Evolutionary conservation across 2,113 vertebrate genomes (phyloP).

Genomic region (Chaetodon trifascialis): DNA sequence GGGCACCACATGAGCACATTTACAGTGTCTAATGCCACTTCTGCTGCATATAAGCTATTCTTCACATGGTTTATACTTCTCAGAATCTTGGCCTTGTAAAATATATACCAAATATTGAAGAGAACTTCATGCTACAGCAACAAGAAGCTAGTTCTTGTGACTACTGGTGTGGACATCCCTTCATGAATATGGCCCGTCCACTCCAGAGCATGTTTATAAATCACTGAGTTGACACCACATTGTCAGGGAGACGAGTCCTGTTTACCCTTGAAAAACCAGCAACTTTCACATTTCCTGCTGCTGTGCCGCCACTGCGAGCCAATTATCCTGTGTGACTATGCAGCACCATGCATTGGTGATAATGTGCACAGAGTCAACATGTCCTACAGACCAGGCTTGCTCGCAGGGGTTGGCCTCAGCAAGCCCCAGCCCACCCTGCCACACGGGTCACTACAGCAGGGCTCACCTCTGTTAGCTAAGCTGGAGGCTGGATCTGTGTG

Average conservation of each 20-base stretch:
- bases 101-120: slow-evolving; percentile 9
- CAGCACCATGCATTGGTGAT: slow-evolving; percentile 84
- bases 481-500: slow-evolving; percentile 13
- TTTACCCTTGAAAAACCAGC: slow-evolving; percentile 84
- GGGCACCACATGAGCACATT: slow-evolving; percentile 15
- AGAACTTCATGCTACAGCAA: slow-evolving; percentile 9
- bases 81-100: neutral
- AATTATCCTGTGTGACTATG: slow-evolving; percentile 87
- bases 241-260: slow-evolving; percentile 70
- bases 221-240: slow-evolving; percentile 61
- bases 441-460: slow-evolving; percentile 38
- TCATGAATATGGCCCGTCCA: slow-evolving; percentile 61
- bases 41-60: slow-evolving; percentile 15
- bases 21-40: slow-evolving; percentile 1
- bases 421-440: slow-evolving; percentile 30
- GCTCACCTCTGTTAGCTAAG: slow-evolving; percentile 34
- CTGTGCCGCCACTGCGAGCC: slow-evolving; percentile 57
- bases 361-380: slow-evolving; percentile 85
- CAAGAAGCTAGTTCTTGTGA: neutral
- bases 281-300: slow-evolving; percentile 82
- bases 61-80: neutral
- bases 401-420: slow-evolving; percentile 62
- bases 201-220: slow-evolving; percentile 67
- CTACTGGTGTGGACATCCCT: slow-evolving; percentile 24
- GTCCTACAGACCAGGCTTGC: slow-evolving; percentile 69